phyloP scores from a whole-genome alignment of 2,797 vertebrate genomes.

The Acipenser ruthenus region DNA sequence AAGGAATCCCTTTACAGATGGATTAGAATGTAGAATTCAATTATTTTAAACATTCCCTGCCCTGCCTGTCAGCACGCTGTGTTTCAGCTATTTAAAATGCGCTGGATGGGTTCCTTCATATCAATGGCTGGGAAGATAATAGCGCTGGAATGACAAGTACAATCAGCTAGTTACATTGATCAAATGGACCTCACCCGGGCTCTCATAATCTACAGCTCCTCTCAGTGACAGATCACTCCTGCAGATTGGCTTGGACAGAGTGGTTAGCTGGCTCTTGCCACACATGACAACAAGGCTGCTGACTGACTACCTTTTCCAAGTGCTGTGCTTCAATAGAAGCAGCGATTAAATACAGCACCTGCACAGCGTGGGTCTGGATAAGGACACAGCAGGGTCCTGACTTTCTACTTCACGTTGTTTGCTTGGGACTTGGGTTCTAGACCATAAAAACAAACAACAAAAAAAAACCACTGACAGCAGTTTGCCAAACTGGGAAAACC shows the following conservation, averaged over 20 bases:
- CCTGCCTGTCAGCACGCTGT: constrained; percentile 57
- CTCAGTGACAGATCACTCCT: constrained; percentile 18
- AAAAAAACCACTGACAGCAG: too few species aligned
- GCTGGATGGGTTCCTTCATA: constrained; percentile 32
- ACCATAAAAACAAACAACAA: too few species aligned
- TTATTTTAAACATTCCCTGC: constrained; percentile 73
- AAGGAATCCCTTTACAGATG: constrained; percentile 85
- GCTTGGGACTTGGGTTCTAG: too few species aligned
- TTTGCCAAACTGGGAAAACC: too few species aligned
- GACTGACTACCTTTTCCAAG: not conserved
- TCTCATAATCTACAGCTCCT: not conserved
- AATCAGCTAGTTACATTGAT: constrained; percentile 42
- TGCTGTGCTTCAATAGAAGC: too few species aligned
- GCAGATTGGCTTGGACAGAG: constrained; percentile 17
- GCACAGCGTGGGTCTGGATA: too few species aligned
- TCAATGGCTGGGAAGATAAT: constrained; percentile 38
- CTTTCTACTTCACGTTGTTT: too few species aligned
- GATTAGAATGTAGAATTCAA: constrained; percentile 89
- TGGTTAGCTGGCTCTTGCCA: constrained; percentile 14
- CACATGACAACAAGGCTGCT: constrained; percentile 22
- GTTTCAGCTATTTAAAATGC: constrained; percentile 42
- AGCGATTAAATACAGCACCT: too few species aligned
- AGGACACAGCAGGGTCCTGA: too few species aligned
- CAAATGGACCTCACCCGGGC: constrained; percentile 27
- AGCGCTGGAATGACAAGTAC: constrained; percentile 38